Base-by-base conservation (phyloP, 2,888 invertebrate genomes). In the Apotomis betuletana region DNA sequence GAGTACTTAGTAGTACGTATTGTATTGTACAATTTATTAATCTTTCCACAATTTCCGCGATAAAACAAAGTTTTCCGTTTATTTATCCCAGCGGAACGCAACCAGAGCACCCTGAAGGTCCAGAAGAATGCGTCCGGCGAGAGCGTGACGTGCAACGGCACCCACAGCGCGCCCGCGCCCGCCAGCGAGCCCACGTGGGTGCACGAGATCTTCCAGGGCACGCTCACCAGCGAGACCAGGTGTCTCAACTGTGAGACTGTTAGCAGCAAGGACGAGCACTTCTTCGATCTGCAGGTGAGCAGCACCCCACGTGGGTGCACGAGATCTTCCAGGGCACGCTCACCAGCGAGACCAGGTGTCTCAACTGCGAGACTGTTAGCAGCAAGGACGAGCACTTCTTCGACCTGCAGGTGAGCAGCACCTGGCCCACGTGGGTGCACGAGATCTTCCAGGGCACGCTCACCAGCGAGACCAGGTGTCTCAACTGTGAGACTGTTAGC, bases 171-270 rank as follows among this genome's bases (percentile, higher is more conserved):
- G 0, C 76, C 85, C 41, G 89, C 90, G 0, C 87, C 96, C 79
- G 90, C 92, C 87, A 92, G 96, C 0, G 98, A 98, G 83, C 97
- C 98, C 64, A 99, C 99, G 0, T 99, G 99, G 99, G 99, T 99
- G 74, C 99, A 99, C 87, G 99, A 99, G 92, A 99, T 99, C 87
- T 99, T 99, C 93, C 99, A 99, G 75, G 99, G 99, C 77, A 99
- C 99, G 68, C 95, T 99, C 76, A 99, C 99, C 4, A 99, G 99
- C 89, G 99, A 99, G 94, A 99, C 99, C 2, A 94, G 99, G 81
- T 99, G 99, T 94, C 95, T 99, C 80, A 99, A 99, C 93, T 99
- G 99, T 93, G 99, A 99, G 95, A 99, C 99, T 77, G 98, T 99
- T 84, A 99, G 99, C 94, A 98, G 98, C 92, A 99, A 99, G 93